Base-by-base conservation (phyloP, 2,888 invertebrate genomes). In the Tipula lateralis region DNA sequence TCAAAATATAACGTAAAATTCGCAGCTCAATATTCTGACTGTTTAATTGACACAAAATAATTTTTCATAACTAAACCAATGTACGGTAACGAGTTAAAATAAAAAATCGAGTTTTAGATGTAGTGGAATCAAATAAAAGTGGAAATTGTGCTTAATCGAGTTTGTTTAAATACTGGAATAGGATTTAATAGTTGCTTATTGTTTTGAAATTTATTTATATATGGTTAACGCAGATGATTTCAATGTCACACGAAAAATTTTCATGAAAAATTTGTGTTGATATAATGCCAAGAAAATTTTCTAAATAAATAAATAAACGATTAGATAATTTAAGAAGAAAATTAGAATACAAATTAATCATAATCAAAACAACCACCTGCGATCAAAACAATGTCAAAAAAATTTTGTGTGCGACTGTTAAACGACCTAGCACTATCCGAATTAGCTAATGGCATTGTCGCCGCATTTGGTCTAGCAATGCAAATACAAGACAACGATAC, bases 361-460 rank as follows among this genome's bases (percentile, higher is more conserved):
- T 44, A 66, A 24, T 66, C 19, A 66, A 19, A 19, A 24, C 66
- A 66, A 66, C 66, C 66, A 66, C 24, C 66, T 66, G 66, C 7
- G 24, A 9, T 19, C 24, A 12, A 66, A 12, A 85, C 13, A 32
- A 94, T 94, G 94, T 93, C 94, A 84, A 94, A 94, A 81, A 93
- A 92, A 88, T 92, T 92, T 87, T 91, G 91, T 86, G 93, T 94
- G 85, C 91, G 91, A 30, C 91, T 92, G 36, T 89, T 94, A 84
- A 92, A 92, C 89, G 92, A 92, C 87, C 90, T 92, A 84, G 91
- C 93, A 5, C 87, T 94, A 86, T 92, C 93, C 19, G 89, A 92
- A 86, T 91, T 94, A 80, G 93, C 93, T 66, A 92, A 92, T 88
- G 91, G 93, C 86, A 88, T 93, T 85, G 93, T 94, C 84, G 92